Evolutionary conservation across 1,140 invertebrate genomes (phyloP).

Genomic region (Aphelenchoides avenae): DNA sequence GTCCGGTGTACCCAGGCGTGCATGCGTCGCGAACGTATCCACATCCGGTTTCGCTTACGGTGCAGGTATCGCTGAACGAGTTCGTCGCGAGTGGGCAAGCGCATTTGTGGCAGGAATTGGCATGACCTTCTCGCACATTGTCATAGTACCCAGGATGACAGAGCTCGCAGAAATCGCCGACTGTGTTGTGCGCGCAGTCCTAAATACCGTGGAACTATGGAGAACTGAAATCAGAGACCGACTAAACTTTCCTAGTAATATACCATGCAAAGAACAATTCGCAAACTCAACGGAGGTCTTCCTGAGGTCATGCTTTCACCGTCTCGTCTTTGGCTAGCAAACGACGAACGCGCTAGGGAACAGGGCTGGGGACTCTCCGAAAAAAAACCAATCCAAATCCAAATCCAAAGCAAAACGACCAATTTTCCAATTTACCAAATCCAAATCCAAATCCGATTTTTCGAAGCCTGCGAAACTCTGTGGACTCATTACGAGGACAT

Average conservation of each 20-base stretch:
- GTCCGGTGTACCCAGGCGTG: conserved; percentile 66
- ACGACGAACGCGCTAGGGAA: no score
- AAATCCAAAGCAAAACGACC: no score
- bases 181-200: conserved; percentile 78
- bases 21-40: conserved; percentile 62
- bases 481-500: no score
- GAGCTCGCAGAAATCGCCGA: conserved; percentile 77
- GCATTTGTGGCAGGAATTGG: conserved; percentile 68
- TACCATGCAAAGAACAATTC: no score
- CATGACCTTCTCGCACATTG: conserved; percentile 67
- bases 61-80: conserved; percentile 64
- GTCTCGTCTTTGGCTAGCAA: no score
- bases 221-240: background rate
- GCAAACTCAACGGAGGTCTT: no score
- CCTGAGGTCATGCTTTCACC: no score
- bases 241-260: conserved; percentile 46
- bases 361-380: no score
- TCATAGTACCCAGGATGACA: conserved; percentile 78
- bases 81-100: conserved; percentile 68
- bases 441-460: no score
- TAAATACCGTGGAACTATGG: conserved; percentile 60
- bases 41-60: conserved; percentile 42
- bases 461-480: no score
- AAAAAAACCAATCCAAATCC: no score
- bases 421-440: no score